These are phyloP conservation scores for Ivindomyrus marchei DNA, from an alignment of 2,113 vertebrate genomes.

Conservation along the genomic window DNA sequence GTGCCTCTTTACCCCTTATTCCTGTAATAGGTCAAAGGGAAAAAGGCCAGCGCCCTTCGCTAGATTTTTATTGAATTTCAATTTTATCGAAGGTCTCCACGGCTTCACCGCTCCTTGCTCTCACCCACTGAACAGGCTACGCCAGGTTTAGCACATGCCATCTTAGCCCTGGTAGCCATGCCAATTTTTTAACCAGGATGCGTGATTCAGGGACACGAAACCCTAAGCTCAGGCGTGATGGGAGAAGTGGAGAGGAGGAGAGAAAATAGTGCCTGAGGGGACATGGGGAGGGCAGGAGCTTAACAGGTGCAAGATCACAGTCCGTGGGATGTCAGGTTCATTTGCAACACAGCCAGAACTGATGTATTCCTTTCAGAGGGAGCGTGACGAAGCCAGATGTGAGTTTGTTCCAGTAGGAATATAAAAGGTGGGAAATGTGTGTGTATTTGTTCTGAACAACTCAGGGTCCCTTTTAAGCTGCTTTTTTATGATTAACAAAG, in stretches of 20 bases:
- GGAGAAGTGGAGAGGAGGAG: constrained; percentile 35
- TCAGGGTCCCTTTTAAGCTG: neutral
- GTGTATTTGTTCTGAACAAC: neutral
- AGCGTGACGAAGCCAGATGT: constrained; percentile 51
- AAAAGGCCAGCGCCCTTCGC: neutral
- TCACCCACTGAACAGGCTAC: neutral
- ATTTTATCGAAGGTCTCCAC: neutral
- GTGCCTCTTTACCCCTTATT: neutral
- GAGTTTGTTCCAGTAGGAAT: constrained; percentile 8
- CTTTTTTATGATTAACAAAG: neutral
- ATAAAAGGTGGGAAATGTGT: neutral
- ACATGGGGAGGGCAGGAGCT: constrained; percentile 9
- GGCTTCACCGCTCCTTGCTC: neutral
- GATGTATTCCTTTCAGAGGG: constrained; percentile 56
- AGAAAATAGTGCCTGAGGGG: neutral
- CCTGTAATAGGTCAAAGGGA: neutral
- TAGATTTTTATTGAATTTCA: neutral
- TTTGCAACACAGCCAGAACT: constrained; percentile 62
- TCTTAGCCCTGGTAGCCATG: constrained; percentile 28
- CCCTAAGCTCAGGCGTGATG: constrained; percentile 45
- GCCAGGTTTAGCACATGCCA: neutral
- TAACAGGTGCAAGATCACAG: constrained; percentile 59
- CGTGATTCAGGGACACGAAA: constrained; percentile 29
- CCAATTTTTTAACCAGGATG: neutral
- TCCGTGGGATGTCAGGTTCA: constrained; percentile 57